Evolutionary conservation across 2,888 invertebrate species (phyloP), one percentile per base, ranked within the genome.

Genomic region (Scaptodrosophila latifasciaeformis): DNA sequence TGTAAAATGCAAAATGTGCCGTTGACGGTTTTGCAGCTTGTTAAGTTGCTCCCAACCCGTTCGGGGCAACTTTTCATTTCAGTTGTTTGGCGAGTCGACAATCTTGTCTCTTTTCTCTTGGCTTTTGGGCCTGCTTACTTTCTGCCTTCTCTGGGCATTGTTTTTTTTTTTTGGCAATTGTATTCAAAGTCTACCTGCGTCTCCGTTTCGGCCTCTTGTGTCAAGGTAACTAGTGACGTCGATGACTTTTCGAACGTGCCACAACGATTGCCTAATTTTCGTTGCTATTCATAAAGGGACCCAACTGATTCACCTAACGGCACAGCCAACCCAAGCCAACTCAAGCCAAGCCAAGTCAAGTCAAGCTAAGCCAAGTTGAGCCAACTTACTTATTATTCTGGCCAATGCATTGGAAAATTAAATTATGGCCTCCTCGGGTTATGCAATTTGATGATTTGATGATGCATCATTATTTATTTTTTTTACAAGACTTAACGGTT

Each of bases 191-290:
- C 54, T 42, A 42, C 39, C 24, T 13, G 17, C 46, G 45, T 1
- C 50, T 61, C 56, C 39, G 35, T 7, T 37, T 15, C 10, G 17
- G 45, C 30, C 55, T 50, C 66, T 40, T 70, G 68, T 81, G 81
- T 81, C 82, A 83, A 83, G 83, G 83, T 83, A 83, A 78, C 82
- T 77, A 67, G 67, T 83, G 84, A 84, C 84, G 84, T 83, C 68
- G 70, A 40, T 17, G 35, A 35, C 54, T 51, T 60, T 56, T 57
- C 49, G 56, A 55, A 46, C 59, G 51, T 49, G 56, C 49, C 62
- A 51, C 52, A 44, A 40, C 74, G 77, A 74, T 76, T 76, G 75
- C 75, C 81, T 76, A 76, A 76, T 78, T 69, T 68, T 62, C 56
- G 64, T 75, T 75, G 80, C 65, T 77, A 75, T 80, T 76, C 78